phyloP scores from a whole-genome alignment of 53 echinoderm and acorn worm genomes.

The Henricia sp. region DNA sequence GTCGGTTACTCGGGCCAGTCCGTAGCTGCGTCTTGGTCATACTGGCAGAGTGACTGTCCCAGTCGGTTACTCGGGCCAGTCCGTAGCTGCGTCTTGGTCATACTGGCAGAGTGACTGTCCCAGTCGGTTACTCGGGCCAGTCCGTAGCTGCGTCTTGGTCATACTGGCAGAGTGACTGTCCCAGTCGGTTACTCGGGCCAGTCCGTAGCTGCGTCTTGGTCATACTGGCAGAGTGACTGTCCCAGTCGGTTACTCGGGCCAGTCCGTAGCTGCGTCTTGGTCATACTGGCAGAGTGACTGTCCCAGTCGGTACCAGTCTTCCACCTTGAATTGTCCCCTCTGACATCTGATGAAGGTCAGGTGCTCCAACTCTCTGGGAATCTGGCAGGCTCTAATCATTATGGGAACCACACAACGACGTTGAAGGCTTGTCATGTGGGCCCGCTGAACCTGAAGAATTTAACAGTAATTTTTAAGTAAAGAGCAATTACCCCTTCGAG shows the following conservation, averaged over 20 bases:
- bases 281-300: slow-evolving; percentile 62
- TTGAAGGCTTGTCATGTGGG: slow-evolving; percentile 67
- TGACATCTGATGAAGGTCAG: slow-evolving; percentile 81
- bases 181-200: neutral
- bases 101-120: too few species aligned
- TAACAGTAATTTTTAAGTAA: neutral
- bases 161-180: too few species aligned
- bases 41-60: too few species aligned
- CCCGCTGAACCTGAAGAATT: slow-evolving; percentile 55
- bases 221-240: neutral
- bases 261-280: neutral
- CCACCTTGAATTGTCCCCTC: slow-evolving; percentile 77
- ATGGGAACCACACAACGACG: slow-evolving; percentile 80
- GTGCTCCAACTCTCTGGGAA: slow-evolving; percentile 85
- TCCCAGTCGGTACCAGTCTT: slow-evolving; percentile 86
- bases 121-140: too few species aligned
- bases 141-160: too few species aligned
- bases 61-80: too few species aligned
- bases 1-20: too few species aligned
- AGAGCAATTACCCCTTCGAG: neutral
- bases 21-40: too few species aligned
- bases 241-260: neutral
- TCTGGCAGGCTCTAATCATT: slow-evolving; percentile 73
- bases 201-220: neutral
- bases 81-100: too few species aligned